phyloP scores from a whole-genome alignment of 2,113 vertebrate genomes.

The Thamnophis sirtalis region DNA sequence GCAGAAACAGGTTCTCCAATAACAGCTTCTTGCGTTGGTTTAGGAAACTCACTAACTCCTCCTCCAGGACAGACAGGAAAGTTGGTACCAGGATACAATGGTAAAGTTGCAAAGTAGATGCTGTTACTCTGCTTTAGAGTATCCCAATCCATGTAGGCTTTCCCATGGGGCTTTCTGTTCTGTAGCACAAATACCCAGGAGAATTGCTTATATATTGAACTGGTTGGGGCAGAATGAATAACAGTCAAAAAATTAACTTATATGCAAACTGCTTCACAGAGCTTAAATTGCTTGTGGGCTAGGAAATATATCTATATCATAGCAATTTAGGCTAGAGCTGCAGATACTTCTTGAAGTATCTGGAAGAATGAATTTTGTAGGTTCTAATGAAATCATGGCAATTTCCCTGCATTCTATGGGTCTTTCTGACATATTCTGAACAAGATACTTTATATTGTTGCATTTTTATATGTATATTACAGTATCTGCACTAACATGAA shows the following conservation, averaged over 20 bases:
- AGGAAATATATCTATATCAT: background rate
- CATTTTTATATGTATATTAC: background rate
- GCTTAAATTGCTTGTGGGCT: background rate
- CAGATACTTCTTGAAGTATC: background rate
- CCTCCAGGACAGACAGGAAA: constrained; percentile 91
- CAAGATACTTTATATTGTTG: background rate
- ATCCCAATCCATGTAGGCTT: background rate
- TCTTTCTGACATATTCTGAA: background rate
- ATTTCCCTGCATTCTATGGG: background rate
- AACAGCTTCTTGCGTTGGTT: constrained; percentile 85
- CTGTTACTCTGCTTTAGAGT: background rate
- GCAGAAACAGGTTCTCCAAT: constrained; percentile 94
- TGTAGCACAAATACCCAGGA: background rate
- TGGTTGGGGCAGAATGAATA: background rate
- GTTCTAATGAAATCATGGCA: background rate
- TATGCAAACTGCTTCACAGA: background rate
- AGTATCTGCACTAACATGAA: background rate
- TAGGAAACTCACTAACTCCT: constrained; percentile 83
- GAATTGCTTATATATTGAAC: background rate
- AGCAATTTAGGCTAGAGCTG: background rate
- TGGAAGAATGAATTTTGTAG: background rate
- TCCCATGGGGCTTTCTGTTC: background rate
- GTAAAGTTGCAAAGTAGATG: constrained; percentile 65
- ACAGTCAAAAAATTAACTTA: background rate
- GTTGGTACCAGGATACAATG: constrained; percentile 91